Evolutionary conservation across 2,113 vertebrate genomes (phyloP).

Genomic region (Chloroceryle aenea): DNA sequence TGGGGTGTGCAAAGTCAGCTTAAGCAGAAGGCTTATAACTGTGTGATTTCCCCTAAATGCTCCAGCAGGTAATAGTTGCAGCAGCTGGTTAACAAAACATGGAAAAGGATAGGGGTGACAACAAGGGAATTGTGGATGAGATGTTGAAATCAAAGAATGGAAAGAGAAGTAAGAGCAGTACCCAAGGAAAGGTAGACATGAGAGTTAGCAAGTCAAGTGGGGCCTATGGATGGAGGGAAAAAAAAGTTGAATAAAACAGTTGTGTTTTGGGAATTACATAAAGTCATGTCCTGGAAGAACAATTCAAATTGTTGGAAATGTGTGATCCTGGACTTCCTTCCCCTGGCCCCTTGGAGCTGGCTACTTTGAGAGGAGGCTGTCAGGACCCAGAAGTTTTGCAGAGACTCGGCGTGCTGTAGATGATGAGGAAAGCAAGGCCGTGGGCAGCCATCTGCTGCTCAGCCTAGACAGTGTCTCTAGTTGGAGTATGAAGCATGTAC

Average conservation of each 20-base stretch:
- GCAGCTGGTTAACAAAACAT: background rate
- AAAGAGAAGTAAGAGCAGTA: background rate
- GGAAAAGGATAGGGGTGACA: background rate
- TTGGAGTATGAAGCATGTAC: background rate
- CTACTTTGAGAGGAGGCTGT: background rate
- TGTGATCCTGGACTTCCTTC: background rate
- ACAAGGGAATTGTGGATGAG: background rate
- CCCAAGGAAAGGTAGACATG: background rate
- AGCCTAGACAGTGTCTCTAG: background rate
- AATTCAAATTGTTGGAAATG: background rate
- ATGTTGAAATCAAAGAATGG: background rate
- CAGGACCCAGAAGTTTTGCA: background rate
- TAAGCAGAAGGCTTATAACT: background rate
- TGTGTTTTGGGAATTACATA: background rate
- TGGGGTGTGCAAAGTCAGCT: background rate
- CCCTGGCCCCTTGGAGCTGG: rapidly evolving
- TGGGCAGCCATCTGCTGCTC: background rate
- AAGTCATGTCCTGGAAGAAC: background rate
- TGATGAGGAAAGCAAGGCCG: background rate
- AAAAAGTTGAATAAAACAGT: background rate
- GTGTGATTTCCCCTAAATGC: background rate
- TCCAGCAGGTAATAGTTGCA: background rate
- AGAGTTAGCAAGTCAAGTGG: background rate
- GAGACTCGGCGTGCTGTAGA: background rate
- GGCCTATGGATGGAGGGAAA: background rate